Conservation (phyloP, 2,888 invertebrate species). For the Drosophila leonis region DNA sequence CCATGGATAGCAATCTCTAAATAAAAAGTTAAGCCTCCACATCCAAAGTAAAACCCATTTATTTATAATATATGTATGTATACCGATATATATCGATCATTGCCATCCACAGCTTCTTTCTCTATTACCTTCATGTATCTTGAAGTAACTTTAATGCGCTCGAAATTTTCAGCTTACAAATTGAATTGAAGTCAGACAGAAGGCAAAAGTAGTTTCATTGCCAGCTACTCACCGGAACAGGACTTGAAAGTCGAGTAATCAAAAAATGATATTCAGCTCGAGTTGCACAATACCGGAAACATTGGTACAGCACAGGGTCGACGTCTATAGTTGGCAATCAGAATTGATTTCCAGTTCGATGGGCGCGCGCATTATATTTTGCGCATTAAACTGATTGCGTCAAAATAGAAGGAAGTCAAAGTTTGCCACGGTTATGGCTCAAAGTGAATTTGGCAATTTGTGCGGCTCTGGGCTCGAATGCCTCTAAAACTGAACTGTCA, state of each 20-base stretch:
- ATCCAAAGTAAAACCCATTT: too few species aligned
- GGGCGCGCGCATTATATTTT: constrained; percentile 44
- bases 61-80: too few species aligned
- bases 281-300: constrained; percentile 4
- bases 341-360: constrained; percentile 56
- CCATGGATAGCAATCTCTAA: too few species aligned
- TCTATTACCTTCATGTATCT: too few species aligned
- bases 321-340: constrained; percentile 45
- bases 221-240: constrained; percentile 2
- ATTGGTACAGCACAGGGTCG: background rate
- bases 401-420: constrained; percentile 48
- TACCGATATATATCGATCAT: background rate
- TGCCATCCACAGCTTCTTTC: background rate
- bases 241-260: constrained; percentile 21
- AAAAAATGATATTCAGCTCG: constrained; percentile 15
- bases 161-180: background rate
- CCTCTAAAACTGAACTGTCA: constrained; percentile 57
- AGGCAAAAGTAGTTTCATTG: background rate
- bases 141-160: background rate
- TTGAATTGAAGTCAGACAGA: background rate
- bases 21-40: too few species aligned
- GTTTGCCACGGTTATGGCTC: constrained; percentile 42
- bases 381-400: constrained; percentile 56
- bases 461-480: constrained; percentile 12
- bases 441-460: constrained; percentile 55